Percentiles rank a stretch among this genome's conserved stretches.
Evolutionary conservation across 2,888 invertebrate species (phyloP).

Genomic region (Yponomeuta sedellus): DNA sequence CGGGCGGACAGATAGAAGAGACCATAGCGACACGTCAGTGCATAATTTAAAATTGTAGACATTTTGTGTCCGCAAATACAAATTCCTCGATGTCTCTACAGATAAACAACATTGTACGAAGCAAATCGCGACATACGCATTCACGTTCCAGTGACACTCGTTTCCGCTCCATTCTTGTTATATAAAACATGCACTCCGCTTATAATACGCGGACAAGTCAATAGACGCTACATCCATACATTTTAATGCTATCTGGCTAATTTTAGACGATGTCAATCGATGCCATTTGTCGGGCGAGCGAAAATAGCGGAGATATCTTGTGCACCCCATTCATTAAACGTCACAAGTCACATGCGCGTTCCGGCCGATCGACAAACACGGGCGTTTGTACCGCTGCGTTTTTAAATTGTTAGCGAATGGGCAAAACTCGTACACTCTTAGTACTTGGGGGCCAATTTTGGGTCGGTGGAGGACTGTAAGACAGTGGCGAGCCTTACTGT

Average conservation of each 20-base stretch:
- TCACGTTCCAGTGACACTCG: constrained; percentile 33
- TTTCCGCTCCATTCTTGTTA: constrained; percentile 48
- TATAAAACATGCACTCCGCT: constrained; percentile 19
- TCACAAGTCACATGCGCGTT: constrained; percentile 27
- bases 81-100: constrained; percentile 2
- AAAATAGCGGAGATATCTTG: constrained; percentile 45
- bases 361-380: neutral
- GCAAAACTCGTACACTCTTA: no score
- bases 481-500: no score
- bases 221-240: constrained; percentile 28
- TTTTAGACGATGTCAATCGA: constrained; percentile 52
- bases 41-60: neutral
- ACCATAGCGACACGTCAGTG: neutral
- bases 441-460: no score
- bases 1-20: neutral
- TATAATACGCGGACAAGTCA: constrained; percentile 28
- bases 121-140: constrained; percentile 31
- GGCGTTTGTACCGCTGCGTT: neutral
- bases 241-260: constrained; percentile 31
- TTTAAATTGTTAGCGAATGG: neutral
- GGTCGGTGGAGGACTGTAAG: no score
- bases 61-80: constrained; percentile 5
- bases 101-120: constrained; percentile 11
- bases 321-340: constrained; percentile 46
- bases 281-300: constrained; percentile 44